Percentiles rank a stretch among this genome's conserved stretches.
phyloP scores from a whole-genome alignment of 92 coral and sea anemone genomes.

The Epizoanthus rinbou region DNA sequence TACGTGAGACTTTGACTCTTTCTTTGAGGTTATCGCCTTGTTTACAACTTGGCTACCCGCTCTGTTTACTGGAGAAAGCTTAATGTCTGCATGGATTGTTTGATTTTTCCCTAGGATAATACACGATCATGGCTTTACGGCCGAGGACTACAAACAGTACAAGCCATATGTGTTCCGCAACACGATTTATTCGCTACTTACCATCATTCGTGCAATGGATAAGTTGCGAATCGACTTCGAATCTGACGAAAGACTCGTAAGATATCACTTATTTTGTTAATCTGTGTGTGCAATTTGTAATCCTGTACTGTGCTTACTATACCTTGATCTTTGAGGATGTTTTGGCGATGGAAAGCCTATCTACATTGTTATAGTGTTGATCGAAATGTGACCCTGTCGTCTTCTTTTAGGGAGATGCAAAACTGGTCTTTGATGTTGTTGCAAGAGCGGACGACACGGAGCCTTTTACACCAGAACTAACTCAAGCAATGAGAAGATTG shows the following conservation, averaged over 20 bases:
- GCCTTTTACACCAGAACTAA: slow-evolving; percentile 91
- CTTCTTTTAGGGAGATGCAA: slow-evolving; percentile 87
- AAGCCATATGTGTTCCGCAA: slow-evolving; percentile 94
- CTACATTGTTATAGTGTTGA: slow-evolving; percentile 15
- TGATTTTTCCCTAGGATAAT: slow-evolving; percentile 89
- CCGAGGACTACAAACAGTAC: slow-evolving; percentile 96
- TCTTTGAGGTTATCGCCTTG: slow-evolving; percentile 63
- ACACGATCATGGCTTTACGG: slow-evolving; percentile 97
- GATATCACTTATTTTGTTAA: slow-evolving; percentile 48
- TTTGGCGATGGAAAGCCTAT: slow-evolving; percentile 22
- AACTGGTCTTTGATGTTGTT: slow-evolving; percentile 96
- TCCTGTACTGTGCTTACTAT: slow-evolving; percentile 33
- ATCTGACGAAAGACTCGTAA: slow-evolving; percentile 94
- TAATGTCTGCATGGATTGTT: slow-evolving; percentile 73
- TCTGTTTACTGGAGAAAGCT: slow-evolving; percentile 71
- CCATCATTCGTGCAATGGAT: slow-evolving; percentile 98
- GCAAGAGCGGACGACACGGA: slow-evolving; percentile 98
- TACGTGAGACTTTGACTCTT: slow-evolving; percentile 67
- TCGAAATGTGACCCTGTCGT: slow-evolving; percentile 19
- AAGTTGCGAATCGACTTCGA: slow-evolving; percentile 98
- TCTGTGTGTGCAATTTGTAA: slow-evolving; percentile 41
- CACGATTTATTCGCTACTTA: slow-evolving; percentile 90
- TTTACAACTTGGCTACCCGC: slow-evolving; percentile 74
- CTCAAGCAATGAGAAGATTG: slow-evolving; percentile 86
- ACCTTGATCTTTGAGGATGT: slow-evolving; percentile 43